Base-by-base conservation (phyloP, 2,797 vertebrate species). In the Tragopan temminckii region DNA sequence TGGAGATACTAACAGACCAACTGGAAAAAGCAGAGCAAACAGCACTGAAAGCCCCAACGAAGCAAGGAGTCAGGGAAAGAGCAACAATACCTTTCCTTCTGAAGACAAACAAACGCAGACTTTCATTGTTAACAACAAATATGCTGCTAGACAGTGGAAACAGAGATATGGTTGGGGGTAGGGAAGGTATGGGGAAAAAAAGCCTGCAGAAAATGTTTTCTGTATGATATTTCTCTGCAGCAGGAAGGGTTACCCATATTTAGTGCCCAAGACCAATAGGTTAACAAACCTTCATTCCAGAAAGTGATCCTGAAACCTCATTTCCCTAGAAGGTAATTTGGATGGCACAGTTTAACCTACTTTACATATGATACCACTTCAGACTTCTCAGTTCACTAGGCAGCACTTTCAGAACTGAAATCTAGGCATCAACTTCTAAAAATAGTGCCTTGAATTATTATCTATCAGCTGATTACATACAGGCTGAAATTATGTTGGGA, bases 1-100 rank as follows among this genome's bases (percentile, higher is more conserved):
- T 95, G 95, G 92, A 95, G 69, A 95, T 85, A 85, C 81, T 91
- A 95, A 85, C 86, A 95, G 80, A 96, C 72, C 94, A 96, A 95
- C 89, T 93, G 94, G 90, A 89, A 95, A 96, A 97, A 92, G 93
- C 86, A 92, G 86, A 90, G 89, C 90, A 89, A 95, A 78, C 46
- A 83, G 66, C 79, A 89, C 74, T 64, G 80, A 88, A 82, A 87
- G 53, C 42, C 66, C 68, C 93, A 90, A 13, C 0, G 1, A 93
- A 89, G 85, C 71, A 93, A 88, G n/a, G 84, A 87, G 84, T 82
- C 76, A 62, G 21, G 70, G 36, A 91, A 90, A 72, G 82, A 93
- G 55, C 69, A 80, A 1, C 58, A 85, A 85, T 92, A 88, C 69
- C 89, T 91, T 93, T 80, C 43, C 50, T 89, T 93, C 88, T 74